Evolutionary conservation across 2,113 vertebrate species (phyloP), one percentile per base, ranked within the genome.

Genomic region (Bothrops jararaca): DNA sequence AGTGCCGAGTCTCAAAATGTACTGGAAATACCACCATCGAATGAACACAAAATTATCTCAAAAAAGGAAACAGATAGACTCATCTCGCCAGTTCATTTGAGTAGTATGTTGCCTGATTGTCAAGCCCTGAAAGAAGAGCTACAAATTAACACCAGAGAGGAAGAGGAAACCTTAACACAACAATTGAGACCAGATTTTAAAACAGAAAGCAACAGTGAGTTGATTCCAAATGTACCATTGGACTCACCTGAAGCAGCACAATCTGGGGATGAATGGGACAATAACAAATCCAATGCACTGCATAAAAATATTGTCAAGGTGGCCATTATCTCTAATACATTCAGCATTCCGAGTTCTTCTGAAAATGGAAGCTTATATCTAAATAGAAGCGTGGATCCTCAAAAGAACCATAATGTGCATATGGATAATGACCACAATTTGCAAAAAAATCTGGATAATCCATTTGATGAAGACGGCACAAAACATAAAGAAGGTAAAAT

Each of bases 21-120:
- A 5, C 48, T 18, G 45, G 56, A 88, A 87, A 34, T 58, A 90
- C 85, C 88, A 53, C 93, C 87, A 85, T 74, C 74, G 88, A 94
- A 93, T 48, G 91, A 57, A 6, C 54, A 89, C 23, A 34, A 89
- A 53, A 53, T 89, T 93, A 56, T 80, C 54, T 42, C 6, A 86
- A 90, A 95, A 92, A 92, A 48, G n/a, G 20, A 58, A 48, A 93
- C 89, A 94, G 93, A 95, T 89, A 92, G 92, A 91, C 34, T 4
- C 52, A 91, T 92, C 24, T 53, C 20, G 69, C 64, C 93, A 93
- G 93, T 89, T 69, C 94, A 95, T 52, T 86, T 34, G 52, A 92
- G 74, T 60, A 86, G 52, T 91, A 90, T 64, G 89, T 26, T 93
- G 91, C 2, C 48, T 10, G 54, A 69, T 60, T 89, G 86, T 93